Conservation (phyloP, 1,140 invertebrate genomes). For the Hirudo medicinalis region DNA sequence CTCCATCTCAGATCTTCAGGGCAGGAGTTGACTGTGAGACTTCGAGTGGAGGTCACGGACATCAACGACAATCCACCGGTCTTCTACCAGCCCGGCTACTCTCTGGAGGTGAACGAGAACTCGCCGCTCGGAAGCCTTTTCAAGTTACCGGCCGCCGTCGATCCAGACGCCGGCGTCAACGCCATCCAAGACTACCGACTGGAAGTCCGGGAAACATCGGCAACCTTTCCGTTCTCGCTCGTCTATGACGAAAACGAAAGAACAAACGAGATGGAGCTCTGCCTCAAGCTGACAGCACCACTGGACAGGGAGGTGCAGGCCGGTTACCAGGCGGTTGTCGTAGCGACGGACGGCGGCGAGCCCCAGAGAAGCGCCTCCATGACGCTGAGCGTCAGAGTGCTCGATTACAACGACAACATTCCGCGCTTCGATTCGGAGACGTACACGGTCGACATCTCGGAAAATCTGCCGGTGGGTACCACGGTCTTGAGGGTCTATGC, state of each 20-base stretch:
- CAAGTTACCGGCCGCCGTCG: neutral
- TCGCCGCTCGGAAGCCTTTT: neutral
- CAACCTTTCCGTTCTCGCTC: conserved; percentile 7
- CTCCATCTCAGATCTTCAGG: neutral
- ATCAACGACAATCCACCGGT: conserved; percentile 16
- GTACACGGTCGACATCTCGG: conserved; percentile 18
- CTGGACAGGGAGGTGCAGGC: conserved; percentile 19
- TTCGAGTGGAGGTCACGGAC: neutral
- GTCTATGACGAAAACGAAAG: neutral
- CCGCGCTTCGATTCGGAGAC: conserved; percentile 15
- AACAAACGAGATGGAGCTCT: conserved; percentile 15
- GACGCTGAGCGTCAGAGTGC: conserved; percentile 17
- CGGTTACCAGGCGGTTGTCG: conserved; percentile 16
- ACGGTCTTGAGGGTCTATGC: conserved; percentile 56
- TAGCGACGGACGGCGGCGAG: conserved; percentile 21
- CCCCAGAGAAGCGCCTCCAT: conserved; percentile 15
- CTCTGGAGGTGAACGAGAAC: neutral
- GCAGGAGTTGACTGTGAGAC: neutral
- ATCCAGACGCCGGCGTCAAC: conserved; percentile 4
- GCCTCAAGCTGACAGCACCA: conserved; percentile 12
- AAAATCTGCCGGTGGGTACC: conserved; percentile 20
- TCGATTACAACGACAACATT: conserved; percentile 22
- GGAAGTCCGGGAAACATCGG: neutral
- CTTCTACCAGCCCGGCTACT: conserved; percentile 3
- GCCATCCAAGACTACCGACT: neutral